Evolutionary conservation across 2,888 invertebrate species (phyloP).

Genomic region (Achlya flavicornis): DNA sequence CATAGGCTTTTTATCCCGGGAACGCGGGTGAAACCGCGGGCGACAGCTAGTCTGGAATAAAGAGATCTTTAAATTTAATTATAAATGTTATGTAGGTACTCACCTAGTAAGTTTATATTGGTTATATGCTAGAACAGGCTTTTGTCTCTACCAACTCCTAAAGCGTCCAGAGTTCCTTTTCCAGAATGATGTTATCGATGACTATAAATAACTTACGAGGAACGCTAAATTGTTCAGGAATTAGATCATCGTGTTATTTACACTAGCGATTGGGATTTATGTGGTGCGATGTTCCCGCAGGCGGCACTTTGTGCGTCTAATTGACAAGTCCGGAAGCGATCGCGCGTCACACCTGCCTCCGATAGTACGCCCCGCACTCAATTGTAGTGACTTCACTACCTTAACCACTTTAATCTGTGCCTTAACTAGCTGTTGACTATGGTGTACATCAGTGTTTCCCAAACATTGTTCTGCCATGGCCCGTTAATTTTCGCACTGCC

Average conservation of each 20-base stretch:
- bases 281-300: conserved; percentile 56
- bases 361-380: conserved; percentile 47
- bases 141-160: too few species aligned
- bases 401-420: too few species aligned
- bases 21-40: too few species aligned
- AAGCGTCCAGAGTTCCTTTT: too few species aligned
- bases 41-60: too few species aligned
- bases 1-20: too few species aligned
- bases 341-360: conserved; percentile 53
- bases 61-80: too few species aligned
- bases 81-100: too few species aligned
- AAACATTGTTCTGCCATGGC: too few species aligned
- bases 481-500: too few species aligned
- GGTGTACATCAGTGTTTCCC: neutral
- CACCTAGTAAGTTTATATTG: too few species aligned
- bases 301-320: conserved; percentile 68
- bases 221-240: conserved; percentile 38
- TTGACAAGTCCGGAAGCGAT: conserved; percentile 70
- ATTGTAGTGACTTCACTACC: conserved; percentile 30
- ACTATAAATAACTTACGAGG: conserved; percentile 24
- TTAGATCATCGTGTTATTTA: conserved; percentile 39
- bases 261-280: conserved; percentile 58
- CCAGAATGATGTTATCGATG: conserved; percentile 17
- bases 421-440: conserved; percentile 27
- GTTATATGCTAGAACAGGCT: too few species aligned